Evolutionary conservation across 2,888 invertebrate genomes (phyloP).

Genomic region (Acutogordius australiensis): DNA sequence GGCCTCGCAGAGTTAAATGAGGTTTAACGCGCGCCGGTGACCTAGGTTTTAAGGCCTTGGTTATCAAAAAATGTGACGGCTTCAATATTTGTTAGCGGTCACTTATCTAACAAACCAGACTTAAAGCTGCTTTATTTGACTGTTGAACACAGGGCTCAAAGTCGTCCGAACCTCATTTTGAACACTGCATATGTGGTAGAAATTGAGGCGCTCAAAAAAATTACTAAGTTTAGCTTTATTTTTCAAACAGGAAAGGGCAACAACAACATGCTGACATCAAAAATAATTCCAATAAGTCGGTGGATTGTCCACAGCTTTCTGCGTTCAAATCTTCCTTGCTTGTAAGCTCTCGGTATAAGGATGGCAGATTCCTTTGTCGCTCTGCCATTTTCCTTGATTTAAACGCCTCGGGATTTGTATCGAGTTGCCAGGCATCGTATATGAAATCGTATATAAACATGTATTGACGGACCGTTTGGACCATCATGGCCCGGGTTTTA

Average conservation of each 20-base stretch:
- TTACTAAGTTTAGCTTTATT: too few species aligned
- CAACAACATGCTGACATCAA: conserved; percentile 5
- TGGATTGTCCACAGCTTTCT: not conserved
- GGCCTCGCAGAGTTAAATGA: too few species aligned
- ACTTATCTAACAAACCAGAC: too few species aligned
- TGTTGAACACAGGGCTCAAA: too few species aligned
- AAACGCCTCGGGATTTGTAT: not conserved
- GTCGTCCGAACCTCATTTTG: too few species aligned
- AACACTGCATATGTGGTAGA: too few species aligned
- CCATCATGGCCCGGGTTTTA: not conserved
- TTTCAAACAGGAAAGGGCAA: conserved; percentile 6
- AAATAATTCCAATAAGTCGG: not conserved
- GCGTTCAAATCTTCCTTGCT: not conserved
- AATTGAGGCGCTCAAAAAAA: too few species aligned
- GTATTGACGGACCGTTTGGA: conserved; percentile 3
- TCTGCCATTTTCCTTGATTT: not conserved
- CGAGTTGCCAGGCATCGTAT: conserved; percentile 2
- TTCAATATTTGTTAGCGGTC: too few species aligned
- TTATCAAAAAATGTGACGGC: too few species aligned
- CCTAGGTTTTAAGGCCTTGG: too few species aligned
- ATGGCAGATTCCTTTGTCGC: not conserved
- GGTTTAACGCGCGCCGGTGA: too few species aligned
- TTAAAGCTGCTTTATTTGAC: too few species aligned
- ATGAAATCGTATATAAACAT: conserved; percentile 4
- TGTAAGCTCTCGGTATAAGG: not conserved